Evolutionary conservation across 2,888 invertebrate species (phyloP).

Genomic region (Drosophila pseudotalamancana): DNA sequence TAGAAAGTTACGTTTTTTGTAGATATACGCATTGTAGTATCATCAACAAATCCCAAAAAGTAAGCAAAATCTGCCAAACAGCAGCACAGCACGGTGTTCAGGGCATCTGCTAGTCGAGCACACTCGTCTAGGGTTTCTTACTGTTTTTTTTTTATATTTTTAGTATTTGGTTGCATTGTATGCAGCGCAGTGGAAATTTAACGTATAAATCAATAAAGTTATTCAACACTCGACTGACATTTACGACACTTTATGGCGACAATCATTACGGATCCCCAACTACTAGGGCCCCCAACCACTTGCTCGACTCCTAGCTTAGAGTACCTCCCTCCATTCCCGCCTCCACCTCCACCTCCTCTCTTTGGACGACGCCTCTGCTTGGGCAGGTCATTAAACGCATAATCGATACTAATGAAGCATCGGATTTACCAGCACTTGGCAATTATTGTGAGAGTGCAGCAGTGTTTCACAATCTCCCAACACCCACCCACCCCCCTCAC

Average conservation of each 20-base stretch:
- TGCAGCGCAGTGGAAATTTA: conserved; percentile 45
- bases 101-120: no score
- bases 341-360: neutral
- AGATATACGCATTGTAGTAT: no score
- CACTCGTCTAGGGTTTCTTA: no score
- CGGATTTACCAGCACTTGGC: conserved; percentile 71
- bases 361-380: neutral
- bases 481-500: neutral
- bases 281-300: neutral
- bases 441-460: conserved; percentile 68
- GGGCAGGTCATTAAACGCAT: conserved; percentile 70
- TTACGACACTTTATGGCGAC: conserved; percentile 73
- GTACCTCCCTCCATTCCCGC: neutral
- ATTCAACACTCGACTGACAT: conserved; percentile 62
- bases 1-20: no score
- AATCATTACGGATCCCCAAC: conserved; percentile 58
- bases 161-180: conserved; percentile 12
- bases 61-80: no score
- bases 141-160: neutral
- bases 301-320: no score
- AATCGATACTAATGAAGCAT: conserved; percentile 75
- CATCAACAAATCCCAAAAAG: no score
- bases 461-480: neutral
- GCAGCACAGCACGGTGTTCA: no score
- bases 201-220: conserved; percentile 71